Conservation (phyloP, 2,113 vertebrate species). For the Gallinago media region DNA sequence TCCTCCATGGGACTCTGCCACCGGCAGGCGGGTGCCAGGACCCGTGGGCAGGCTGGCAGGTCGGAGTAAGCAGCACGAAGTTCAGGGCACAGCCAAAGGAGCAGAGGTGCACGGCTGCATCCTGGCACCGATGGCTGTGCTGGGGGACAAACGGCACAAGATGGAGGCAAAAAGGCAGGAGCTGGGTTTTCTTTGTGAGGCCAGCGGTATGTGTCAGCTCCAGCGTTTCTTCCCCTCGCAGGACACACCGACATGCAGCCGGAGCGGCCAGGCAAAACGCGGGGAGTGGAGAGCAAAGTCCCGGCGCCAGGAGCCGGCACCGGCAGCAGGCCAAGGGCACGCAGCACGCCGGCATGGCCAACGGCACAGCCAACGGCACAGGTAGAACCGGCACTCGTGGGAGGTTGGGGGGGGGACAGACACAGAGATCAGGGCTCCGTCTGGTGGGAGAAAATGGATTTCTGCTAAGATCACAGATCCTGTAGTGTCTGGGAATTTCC, state of each 20-base stretch:
- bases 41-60: neutral
- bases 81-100: neutral
- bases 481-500: neutral
- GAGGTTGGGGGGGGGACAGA: neutral
- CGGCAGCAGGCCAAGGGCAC: constrained; percentile 74
- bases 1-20: neutral
- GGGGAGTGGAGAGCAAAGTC: constrained; percentile 72
- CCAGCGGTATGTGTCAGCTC: fast-evolving
- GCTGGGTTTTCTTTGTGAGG: neutral
- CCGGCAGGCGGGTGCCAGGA: neutral
- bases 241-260: constrained; percentile 76
- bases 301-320: constrained; percentile 61
- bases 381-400: neutral
- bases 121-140: fast-evolving
- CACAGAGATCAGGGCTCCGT: fast-evolving
- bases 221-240: constrained; percentile 12
- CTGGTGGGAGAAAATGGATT: neutral
- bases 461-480: neutral
- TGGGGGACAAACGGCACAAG: neutral
- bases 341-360: constrained; percentile 34
- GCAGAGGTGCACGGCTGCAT: fast-evolving
- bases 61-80: neutral
- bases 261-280: constrained; percentile 60
- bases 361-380: constrained; percentile 43
- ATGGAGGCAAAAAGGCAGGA: fast-evolving